phyloP scores from a whole-genome alignment of 1,140 invertebrate species.

The Zophobas morio region DNA sequence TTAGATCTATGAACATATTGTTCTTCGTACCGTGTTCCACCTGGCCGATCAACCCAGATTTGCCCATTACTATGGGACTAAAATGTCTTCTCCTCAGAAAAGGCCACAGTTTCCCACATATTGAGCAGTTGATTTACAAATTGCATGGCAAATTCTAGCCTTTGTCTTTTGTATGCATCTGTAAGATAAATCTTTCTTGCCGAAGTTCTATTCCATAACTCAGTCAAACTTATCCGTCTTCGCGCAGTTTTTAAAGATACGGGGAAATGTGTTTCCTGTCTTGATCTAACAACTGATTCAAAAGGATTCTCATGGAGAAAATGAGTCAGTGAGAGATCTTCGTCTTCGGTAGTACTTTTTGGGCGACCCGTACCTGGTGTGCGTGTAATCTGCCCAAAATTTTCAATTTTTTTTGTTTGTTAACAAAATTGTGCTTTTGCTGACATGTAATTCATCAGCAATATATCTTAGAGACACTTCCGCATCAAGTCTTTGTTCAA shows the following conservation, averaged over 20 bases:
- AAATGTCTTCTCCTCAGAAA: constrained; percentile 8
- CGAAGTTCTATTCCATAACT: background rate
- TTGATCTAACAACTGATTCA: background rate
- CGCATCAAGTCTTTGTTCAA: too few relatives aligned
- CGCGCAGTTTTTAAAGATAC: background rate
- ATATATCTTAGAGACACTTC: too few relatives aligned
- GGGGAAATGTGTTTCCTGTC: background rate
- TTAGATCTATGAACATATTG: background rate
- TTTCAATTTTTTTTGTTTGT: too few relatives aligned
- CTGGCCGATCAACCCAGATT: background rate
- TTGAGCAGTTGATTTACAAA: background rate
- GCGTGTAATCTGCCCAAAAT: too few relatives aligned
- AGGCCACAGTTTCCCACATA: constrained; percentile 3
- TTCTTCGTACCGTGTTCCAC: background rate
- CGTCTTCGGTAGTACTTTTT: too few relatives aligned
- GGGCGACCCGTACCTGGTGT: too few relatives aligned
- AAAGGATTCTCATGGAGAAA: background rate
- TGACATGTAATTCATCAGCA: too few relatives aligned
- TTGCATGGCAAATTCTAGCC: background rate
- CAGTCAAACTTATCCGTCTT: background rate
- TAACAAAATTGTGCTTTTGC: too few relatives aligned
- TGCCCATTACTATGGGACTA: background rate
- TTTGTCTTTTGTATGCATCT: background rate
- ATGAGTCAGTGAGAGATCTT: background rate
- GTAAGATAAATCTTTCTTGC: constrained; percentile 6